These are phyloP conservation scores for Hydrochoerus hydrochaeris DNA, from an alignment of 2,113 vertebrate genomes.

Conservation along the genomic window DNA sequence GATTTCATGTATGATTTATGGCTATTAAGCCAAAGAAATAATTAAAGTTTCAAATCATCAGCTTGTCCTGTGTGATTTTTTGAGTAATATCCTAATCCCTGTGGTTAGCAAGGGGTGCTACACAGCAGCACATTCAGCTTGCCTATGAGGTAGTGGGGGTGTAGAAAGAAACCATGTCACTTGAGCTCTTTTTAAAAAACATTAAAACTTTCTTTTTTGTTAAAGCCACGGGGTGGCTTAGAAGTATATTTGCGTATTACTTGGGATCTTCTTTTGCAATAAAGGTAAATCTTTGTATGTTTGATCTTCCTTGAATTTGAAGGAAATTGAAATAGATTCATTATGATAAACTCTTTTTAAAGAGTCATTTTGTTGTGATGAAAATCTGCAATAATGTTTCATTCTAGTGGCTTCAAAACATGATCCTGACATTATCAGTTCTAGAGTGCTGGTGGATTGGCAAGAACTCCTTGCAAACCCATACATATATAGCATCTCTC, in stretches of 20 bases:
- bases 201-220: constrained; percentile 60
- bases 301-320: constrained; percentile 81
- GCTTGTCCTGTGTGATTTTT: constrained; percentile 62
- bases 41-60: constrained; percentile 40
- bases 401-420: constrained; percentile 69
- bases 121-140: constrained; percentile 63
- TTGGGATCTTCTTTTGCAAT: constrained; percentile 76
- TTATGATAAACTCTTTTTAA: constrained; percentile 80
- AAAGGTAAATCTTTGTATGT: constrained; percentile 75
- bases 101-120: background rate
- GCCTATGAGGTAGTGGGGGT: background rate
- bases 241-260: constrained; percentile 65
- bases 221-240: constrained; percentile 64
- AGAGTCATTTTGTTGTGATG: constrained; percentile 73
- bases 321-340: constrained; percentile 82
- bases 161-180: constrained; percentile 64
- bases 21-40: constrained; percentile 62
- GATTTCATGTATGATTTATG: constrained; percentile 62
- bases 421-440: background rate
- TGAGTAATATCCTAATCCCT: constrained; percentile 3
- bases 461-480: background rate
- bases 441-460: fast-evolving
- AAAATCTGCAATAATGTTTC: constrained; percentile 64
- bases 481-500: fast-evolving
- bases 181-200: constrained; percentile 67